These are phyloP conservation scores for Chaenocephalus aceratus DNA, from an alignment of 2,113 vertebrate genomes.

Conservation along the genomic window DNA sequence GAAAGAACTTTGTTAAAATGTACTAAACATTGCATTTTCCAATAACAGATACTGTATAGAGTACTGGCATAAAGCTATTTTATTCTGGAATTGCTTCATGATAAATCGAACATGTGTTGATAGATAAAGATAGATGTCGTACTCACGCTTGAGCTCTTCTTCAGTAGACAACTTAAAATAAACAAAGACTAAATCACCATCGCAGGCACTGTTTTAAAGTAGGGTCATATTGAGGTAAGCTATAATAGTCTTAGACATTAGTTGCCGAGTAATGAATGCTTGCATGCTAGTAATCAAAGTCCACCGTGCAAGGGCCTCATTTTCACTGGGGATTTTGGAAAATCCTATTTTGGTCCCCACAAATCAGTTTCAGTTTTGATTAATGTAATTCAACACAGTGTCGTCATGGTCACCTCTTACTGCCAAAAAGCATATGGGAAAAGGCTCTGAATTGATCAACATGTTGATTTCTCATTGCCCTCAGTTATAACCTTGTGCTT, in stretches of 20 bases:
- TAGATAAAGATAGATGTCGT: background rate
- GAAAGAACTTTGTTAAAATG: background rate
- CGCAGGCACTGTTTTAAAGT: constrained; percentile 2
- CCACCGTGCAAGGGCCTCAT: background rate
- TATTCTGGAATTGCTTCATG: background rate
- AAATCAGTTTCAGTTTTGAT: background rate
- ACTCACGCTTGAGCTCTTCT: background rate
- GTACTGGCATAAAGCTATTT: background rate
- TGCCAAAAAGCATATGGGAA: too few species aligned
- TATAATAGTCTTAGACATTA: background rate
- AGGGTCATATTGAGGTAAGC: background rate
- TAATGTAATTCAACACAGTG: background rate
- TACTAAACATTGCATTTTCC: background rate
- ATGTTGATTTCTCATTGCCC: background rate
- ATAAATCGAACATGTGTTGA: too few species aligned
- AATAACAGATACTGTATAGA: background rate
- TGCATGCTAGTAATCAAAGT: background rate
- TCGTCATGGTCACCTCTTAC: background rate
- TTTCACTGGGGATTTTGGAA: background rate
- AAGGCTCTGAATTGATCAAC: background rate
- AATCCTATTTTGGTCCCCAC: too few species aligned
- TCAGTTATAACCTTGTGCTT: background rate
- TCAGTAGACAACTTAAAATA: background rate
- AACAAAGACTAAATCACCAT: background rate
- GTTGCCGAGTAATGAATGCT: background rate